Evolutionary conservation across 1,140 invertebrate genomes (phyloP).

Genomic region (Drosophila watanabei): DNA sequence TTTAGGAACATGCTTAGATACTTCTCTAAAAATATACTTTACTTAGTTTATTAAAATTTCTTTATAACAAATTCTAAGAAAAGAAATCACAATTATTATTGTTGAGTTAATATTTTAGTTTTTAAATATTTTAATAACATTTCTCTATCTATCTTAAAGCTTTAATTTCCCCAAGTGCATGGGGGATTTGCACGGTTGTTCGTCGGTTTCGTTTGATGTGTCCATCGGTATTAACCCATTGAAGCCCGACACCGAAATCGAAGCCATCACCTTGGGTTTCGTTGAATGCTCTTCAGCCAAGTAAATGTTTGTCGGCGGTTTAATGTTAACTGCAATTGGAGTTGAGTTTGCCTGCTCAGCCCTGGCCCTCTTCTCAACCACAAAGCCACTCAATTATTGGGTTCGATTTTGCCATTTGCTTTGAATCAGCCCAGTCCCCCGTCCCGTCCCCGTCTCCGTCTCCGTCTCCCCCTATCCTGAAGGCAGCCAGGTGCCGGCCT

Average conservation of each 20-base stretch:
- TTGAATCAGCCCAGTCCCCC: slow-evolving; percentile 1
- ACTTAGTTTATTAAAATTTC: not conserved
- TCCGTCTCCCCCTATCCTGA: not conserved
- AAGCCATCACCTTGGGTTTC: slow-evolving; percentile 13
- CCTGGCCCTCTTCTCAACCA: slow-evolving; percentile 5
- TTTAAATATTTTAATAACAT: not conserved
- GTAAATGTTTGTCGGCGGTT: slow-evolving; percentile 28
- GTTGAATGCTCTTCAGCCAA: slow-evolving; percentile 21
- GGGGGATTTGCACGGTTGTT: slow-evolving; percentile 20
- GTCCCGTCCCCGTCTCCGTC: not conserved
- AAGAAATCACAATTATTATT: not conserved
- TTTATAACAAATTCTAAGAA: not conserved
- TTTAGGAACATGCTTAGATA: too few relatives aligned
- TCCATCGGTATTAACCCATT: slow-evolving; percentile 34
- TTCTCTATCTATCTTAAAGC: not conserved
- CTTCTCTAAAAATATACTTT: not conserved
- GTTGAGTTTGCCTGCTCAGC: slow-evolving; percentile 16
- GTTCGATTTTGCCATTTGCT: slow-evolving; percentile 32
- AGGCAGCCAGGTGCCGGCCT: slow-evolving; percentile 25
- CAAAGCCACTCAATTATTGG: slow-evolving; percentile 53
- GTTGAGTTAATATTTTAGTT: not conserved
- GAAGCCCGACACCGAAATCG: slow-evolving; percentile 26
- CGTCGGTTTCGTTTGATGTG: slow-evolving; percentile 60
- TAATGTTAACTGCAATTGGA: slow-evolving; percentile 43
- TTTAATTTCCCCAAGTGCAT: not conserved